These are phyloP conservation scores for Bibio marci DNA, from an alignment of 2,888 invertebrate genomes.

Conservation along the genomic window DNA sequence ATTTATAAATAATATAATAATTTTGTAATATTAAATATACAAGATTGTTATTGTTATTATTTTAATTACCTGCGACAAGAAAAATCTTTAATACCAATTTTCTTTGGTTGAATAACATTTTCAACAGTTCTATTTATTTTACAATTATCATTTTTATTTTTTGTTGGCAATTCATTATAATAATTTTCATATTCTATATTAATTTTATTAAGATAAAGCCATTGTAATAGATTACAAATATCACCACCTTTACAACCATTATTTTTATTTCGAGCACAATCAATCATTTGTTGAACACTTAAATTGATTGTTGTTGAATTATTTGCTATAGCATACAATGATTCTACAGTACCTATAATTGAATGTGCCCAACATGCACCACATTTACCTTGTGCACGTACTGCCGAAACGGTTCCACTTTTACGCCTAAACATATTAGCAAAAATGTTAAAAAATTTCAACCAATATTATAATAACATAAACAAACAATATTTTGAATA, in stretches of 20 bases:
- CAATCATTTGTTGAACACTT: conserved; percentile 51
- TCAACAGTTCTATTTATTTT: background rate
- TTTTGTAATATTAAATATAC: background rate
- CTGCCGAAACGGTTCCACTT: conserved; percentile 44
- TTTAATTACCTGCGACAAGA: conserved; percentile 11
- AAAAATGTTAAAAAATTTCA: background rate
- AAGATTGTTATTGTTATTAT: background rate
- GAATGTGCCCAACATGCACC: conserved; percentile 84
- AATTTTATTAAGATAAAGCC: conserved; percentile 42
- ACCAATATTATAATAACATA: background rate
- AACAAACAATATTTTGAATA: too few species aligned
- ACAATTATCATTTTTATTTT: conserved; percentile 4
- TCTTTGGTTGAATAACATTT: conserved; percentile 1
- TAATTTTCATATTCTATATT: conserved; percentile 35
- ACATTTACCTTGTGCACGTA: conserved; percentile 56
- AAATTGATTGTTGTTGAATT: conserved; percentile 51
- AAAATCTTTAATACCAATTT: conserved; percentile 7
- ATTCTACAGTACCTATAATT: conserved; percentile 54
- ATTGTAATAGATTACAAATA: conserved; percentile 57
- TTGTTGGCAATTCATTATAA: conserved; percentile 37
- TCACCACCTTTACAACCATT: conserved; percentile 68
- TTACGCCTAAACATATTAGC: conserved; percentile 29
- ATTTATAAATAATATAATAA: background rate
- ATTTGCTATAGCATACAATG: conserved; percentile 57
- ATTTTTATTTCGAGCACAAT: conserved; percentile 57